Percentiles rank a stretch among this genome's conserved stretches.
Evolutionary conservation across 2,888 invertebrate genomes (phyloP).

Genomic region (Hydraecia micacea): DNA sequence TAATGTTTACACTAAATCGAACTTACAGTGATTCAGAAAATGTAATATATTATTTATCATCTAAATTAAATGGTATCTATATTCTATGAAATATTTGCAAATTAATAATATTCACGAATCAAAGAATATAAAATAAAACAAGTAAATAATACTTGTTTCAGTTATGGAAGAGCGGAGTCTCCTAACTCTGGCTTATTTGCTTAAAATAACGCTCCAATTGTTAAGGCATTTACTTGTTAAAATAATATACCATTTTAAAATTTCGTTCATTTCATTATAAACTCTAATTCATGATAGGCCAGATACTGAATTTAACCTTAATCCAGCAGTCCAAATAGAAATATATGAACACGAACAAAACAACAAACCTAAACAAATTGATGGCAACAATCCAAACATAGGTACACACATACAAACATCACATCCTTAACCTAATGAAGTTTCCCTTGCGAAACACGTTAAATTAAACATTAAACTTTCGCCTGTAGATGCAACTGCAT

Average conservation of each 20-base stretch:
- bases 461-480: conserved; percentile 73
- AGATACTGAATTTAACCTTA: too few species aligned
- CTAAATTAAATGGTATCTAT: background rate
- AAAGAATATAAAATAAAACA: background rate
- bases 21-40: background rate
- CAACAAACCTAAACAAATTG: conserved; percentile 39
- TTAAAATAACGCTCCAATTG: background rate
- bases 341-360: background rate
- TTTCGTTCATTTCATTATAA: background rate
- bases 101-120: background rate
- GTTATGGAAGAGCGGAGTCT: background rate
- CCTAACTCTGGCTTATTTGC: background rate
- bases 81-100: background rate
- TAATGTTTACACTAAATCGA: background rate
- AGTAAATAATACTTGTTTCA: background rate
- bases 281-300: background rate
- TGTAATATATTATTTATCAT: background rate
- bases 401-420: conserved; percentile 58
- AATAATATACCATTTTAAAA: background rate
- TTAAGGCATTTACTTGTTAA: background rate
- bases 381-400: conserved; percentile 58
- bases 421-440: conserved; percentile 64
- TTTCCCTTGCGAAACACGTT: conserved; percentile 61
- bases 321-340: conserved; percentile 7
- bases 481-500: conserved; percentile 71